These are phyloP conservation scores for Drosophila sproati DNA, from an alignment of 1,140 invertebrate species.

Conservation along the genomic window DNA sequence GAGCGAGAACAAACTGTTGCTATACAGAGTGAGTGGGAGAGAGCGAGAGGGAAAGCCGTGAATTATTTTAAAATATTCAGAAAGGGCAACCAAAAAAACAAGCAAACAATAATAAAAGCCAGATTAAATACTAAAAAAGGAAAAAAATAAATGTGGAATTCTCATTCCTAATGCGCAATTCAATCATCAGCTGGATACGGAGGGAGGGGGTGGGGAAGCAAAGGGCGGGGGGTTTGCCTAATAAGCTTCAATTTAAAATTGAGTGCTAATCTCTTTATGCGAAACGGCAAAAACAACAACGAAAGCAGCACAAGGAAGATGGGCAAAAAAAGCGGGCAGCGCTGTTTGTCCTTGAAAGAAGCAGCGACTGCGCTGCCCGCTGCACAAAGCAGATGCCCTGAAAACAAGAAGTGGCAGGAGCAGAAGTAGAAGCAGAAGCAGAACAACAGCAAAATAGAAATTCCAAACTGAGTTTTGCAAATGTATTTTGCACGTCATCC, in stretches of 20 bases:
- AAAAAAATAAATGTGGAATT: slow-evolving; percentile 32
- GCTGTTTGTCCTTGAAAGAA: slow-evolving; percentile 42
- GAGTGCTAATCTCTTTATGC: slow-evolving; percentile 59
- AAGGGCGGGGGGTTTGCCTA: slow-evolving; percentile 15
- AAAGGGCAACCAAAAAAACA: slow-evolving; percentile 7
- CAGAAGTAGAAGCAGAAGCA: background rate
- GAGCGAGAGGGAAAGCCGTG: slow-evolving; percentile 1
- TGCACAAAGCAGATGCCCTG: slow-evolving; percentile 15
- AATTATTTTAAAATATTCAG: background rate
- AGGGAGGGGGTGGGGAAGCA: background rate
- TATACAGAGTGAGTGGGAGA: background rate
- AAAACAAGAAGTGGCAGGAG: background rate
- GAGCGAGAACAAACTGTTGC: slow-evolving; percentile 17
- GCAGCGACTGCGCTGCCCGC: background rate
- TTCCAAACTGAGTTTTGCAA: slow-evolving; percentile 33
- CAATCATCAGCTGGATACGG: slow-evolving; percentile 20
- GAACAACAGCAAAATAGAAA: slow-evolving; percentile 11
- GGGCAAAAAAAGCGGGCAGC: slow-evolving; percentile 18
- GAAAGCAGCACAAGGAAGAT: slow-evolving; percentile 4
- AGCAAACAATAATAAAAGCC: slow-evolving; percentile 32
- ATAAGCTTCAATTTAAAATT: slow-evolving; percentile 59
- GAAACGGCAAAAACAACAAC: slow-evolving; percentile 22
- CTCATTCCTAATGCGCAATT: slow-evolving; percentile 39
- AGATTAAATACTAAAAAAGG: slow-evolving; percentile 36
- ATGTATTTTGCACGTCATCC: slow-evolving; percentile 50